Conservation (phyloP, 2,113 vertebrate genomes). For the Myocastor coypus region DNA sequence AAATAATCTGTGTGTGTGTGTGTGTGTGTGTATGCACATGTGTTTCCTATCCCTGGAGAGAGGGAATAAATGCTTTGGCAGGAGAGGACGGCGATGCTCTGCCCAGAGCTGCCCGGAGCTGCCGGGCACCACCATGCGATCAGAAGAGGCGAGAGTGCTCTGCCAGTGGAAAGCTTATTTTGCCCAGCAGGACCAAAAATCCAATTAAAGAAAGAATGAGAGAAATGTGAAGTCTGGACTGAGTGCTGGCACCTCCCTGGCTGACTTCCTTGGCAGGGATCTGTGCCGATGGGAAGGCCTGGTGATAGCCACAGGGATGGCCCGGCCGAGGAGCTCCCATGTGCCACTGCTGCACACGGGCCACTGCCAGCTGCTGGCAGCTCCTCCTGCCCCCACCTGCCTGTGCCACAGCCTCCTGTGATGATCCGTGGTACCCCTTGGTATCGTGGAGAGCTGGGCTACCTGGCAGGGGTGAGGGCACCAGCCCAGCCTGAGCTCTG, state of each 20-base stretch:
- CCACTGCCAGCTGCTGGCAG: not conserved
- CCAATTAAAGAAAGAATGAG: slow-evolving; percentile 85
- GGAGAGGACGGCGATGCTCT: slow-evolving; percentile 15
- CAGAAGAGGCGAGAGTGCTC: slow-evolving; percentile 66
- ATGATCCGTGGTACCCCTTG: slow-evolving; percentile 36
- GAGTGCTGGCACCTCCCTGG: slow-evolving; percentile 71
- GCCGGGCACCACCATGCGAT: slow-evolving; percentile 59
- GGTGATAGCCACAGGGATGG: slow-evolving; percentile 61
- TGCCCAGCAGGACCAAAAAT: slow-evolving; percentile 83
- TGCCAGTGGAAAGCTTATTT: slow-evolving; percentile 81
- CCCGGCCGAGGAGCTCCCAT: slow-evolving; percentile 53
- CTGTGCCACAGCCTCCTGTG: not conserved
- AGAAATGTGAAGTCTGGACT: slow-evolving; percentile 79
- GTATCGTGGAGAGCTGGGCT: not conserved
- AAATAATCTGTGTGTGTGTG: not conserved
- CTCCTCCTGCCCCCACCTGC: not conserved
- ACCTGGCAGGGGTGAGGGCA: not conserved
- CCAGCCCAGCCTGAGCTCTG: slow-evolving; percentile 8
- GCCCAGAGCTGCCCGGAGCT: slow-evolving; percentile 59
- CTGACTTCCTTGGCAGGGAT: slow-evolving; percentile 76
- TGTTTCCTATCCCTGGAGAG: slow-evolving; percentile 35
- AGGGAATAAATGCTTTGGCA: slow-evolving; percentile 33
- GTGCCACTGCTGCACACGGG: slow-evolving; percentile 27
- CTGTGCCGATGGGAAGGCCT: slow-evolving; percentile 57
- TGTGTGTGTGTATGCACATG: not conserved